Conservation (phyloP, 2,113 vertebrate genomes). For the Orthonyx spaldingii region DNA sequence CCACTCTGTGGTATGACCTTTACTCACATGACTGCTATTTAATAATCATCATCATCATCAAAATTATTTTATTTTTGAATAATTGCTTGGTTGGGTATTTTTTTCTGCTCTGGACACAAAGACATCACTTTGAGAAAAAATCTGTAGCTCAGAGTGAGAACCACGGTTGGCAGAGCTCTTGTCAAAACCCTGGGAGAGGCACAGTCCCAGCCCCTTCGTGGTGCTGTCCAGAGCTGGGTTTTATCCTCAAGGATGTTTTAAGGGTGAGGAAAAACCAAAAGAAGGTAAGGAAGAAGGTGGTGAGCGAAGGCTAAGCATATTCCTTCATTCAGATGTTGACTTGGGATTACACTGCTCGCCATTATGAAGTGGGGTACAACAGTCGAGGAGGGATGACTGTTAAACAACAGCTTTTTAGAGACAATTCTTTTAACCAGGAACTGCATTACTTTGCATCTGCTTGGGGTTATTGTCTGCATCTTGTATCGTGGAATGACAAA, state of each 20-base stretch:
- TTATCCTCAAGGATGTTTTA: background rate
- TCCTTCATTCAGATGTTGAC: background rate
- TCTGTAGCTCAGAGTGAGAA: background rate
- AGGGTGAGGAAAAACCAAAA: background rate
- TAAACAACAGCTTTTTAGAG: background rate
- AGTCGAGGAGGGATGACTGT: background rate
- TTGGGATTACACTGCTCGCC: background rate
- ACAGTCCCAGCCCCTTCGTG: background rate
- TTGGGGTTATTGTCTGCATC: background rate
- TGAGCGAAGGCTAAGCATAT: background rate
- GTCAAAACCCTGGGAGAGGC: background rate
- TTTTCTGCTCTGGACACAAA: constrained; percentile 7
- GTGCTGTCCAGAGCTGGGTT: background rate
- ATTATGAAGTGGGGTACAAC: background rate
- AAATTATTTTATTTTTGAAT: constrained; percentile 56
- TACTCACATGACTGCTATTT: constrained; percentile 59
- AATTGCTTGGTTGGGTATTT: background rate
- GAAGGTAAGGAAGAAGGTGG: background rate
- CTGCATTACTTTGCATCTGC: background rate
- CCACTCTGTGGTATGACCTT: constrained; percentile 71
- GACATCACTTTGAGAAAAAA: background rate
- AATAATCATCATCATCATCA: constrained; percentile 41
- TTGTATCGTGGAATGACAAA: background rate
- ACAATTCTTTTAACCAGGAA: background rate
- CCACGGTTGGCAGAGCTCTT: background rate